Conservation (phyloP, 2,888 invertebrate genomes). For the Orthosia cruda region DNA sequence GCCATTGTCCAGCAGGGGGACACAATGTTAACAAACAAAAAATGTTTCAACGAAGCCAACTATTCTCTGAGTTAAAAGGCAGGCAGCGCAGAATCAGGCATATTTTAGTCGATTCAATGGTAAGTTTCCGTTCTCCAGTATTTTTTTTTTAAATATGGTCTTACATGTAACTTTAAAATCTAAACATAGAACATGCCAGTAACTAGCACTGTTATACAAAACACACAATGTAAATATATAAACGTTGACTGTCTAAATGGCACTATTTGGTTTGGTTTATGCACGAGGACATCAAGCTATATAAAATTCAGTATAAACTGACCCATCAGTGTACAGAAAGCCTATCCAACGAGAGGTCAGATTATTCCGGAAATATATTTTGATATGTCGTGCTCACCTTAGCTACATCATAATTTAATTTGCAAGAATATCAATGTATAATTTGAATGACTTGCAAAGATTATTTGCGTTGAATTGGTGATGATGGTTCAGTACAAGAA, state of each 20-base stretch:
- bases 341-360: background rate
- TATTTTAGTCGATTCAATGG: background rate
- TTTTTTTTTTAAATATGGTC: slow-evolving; percentile 20
- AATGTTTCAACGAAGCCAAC: background rate
- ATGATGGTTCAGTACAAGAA: background rate
- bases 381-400: background rate
- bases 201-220: slow-evolving; percentile 22
- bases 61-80: background rate
- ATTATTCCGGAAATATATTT: background rate
- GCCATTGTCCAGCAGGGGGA: background rate
- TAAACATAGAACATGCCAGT: slow-evolving; percentile 20
- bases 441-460: background rate
- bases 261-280: too few relatives aligned
- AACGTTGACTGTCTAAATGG: background rate
- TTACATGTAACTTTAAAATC: background rate
- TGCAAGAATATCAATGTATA: background rate
- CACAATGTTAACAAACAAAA: background rate
- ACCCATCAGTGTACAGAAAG: background rate
- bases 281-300: background rate
- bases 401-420: slow-evolving; percentile 6
- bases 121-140: slow-evolving; percentile 23
- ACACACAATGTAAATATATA: slow-evolving; percentile 13
- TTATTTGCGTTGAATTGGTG: too few relatives aligned
- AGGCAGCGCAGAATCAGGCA: too few relatives aligned
- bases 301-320: slow-evolving; percentile 2